Evolutionary conservation across 1,140 invertebrate genomes (phyloP).

Genomic region (Cotesia glomerata): DNA sequence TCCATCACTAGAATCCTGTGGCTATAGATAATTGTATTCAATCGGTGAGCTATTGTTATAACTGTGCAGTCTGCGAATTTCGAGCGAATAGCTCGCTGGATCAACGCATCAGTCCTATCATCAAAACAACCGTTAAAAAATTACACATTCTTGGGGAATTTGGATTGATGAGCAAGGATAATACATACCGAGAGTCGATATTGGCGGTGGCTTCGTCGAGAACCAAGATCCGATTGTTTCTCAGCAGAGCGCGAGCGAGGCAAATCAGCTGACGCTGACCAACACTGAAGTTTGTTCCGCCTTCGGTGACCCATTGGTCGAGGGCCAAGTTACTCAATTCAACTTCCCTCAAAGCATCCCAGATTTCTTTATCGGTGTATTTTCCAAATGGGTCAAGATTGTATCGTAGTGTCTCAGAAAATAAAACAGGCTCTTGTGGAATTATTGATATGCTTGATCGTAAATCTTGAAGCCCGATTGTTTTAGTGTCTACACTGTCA

Average conservation of each 20-base stretch:
- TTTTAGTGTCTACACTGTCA: slow-evolving; percentile 70
- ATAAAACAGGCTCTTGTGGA: slow-evolving; percentile 74
- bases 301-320: slow-evolving; percentile 66
- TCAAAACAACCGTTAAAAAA: background rate
- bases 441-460: slow-evolving; percentile 72
- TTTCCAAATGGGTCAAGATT: slow-evolving; percentile 71
- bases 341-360: slow-evolving; percentile 71
- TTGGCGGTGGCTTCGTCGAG: slow-evolving; percentile 83
- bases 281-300: slow-evolving; percentile 72
- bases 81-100: slow-evolving; percentile 64
- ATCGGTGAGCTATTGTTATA: slow-evolving; percentile 72
- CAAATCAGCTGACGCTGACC: slow-evolving; percentile 77
- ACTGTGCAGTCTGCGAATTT: slow-evolving; percentile 69
- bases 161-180: slow-evolving; percentile 67
- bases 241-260: slow-evolving; percentile 71
- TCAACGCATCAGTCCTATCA: slow-evolving; percentile 66
- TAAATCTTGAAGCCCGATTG: slow-evolving; percentile 70
- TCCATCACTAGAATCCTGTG: slow-evolving; percentile 67
- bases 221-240: slow-evolving; percentile 72
- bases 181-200: slow-evolving; percentile 69
- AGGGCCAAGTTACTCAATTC: slow-evolving; percentile 63
- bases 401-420: slow-evolving; percentile 67
- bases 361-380: slow-evolving; percentile 68
- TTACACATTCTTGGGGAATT: slow-evolving; percentile 37
- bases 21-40: slow-evolving; percentile 74